Base-by-base conservation (phyloP, 2,113 vertebrate genomes). In the Corynorhinus townsendii region DNA sequence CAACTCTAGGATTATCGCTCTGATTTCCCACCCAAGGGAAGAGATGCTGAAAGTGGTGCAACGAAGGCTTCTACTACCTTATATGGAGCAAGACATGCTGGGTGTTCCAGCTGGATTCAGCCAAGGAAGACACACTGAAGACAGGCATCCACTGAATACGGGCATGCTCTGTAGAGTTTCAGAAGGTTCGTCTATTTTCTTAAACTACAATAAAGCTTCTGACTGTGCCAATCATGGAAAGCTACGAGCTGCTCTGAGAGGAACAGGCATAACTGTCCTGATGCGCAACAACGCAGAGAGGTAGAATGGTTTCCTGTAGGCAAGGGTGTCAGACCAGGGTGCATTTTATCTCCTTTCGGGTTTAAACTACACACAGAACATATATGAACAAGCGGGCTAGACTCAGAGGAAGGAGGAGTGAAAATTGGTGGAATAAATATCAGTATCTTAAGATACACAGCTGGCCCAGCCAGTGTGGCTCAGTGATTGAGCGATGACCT, bases 1-100 rank as follows among this genome's bases (percentile, higher is more conserved):
- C 5, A 30, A 7, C 24, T 11, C 10, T 1, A 28, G 26, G 26
- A 30, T 4, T 8, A 19, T 1, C 5, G 35, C 35, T 43, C 35
- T 11, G 2, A 28, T 40, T 30, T 62, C 16, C 79, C 26, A 19
- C 38, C 54, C 15, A 62, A 43, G 26, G 1, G 6, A 30, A 59
- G 35, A 43, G 35, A 59, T 43, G 79, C 79, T 20, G 10, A 12
- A 81, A 38, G 54, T 40, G 35, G 43, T 30, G 54, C 9, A 19
- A 62, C 26, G 4, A 40, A 62, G 54, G 15, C 38, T 40, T 28
- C 24, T 40, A 59, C 54, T 59, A 59, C 52, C 43, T 40, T 11
- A 40, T 9, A 19, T 11, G 54, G 54, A 62, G 54, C 79, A 62
- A 43, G 54, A 82, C 17, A 62, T 62, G 54, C 2, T 17, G 26